Conservation (phyloP, 2,888 invertebrate species). For the Andrena camellia region DNA sequence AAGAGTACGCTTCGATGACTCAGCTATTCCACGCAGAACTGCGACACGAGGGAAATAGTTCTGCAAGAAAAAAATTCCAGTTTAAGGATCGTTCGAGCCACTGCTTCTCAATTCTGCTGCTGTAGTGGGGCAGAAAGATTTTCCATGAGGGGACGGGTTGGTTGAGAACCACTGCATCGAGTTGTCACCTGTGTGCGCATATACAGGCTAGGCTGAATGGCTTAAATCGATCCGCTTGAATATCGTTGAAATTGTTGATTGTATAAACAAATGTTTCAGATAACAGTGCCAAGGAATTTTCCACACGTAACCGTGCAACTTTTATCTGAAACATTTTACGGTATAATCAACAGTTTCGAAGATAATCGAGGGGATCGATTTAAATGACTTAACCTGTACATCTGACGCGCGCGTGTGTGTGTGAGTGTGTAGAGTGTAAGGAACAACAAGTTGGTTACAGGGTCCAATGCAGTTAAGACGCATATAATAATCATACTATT, state of each 20-base stretch:
- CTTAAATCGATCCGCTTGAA: too few species aligned
- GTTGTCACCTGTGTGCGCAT: not conserved
- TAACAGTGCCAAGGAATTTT: too few species aligned
- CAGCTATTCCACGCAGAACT: not conserved
- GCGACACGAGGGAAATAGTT: too few species aligned
- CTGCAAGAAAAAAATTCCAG: not conserved
- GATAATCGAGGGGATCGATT: too few species aligned
- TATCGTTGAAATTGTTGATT: too few species aligned
- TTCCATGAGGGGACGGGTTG: not conserved
- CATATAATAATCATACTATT: slow-evolving; percentile 1
- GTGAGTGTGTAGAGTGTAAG: slow-evolving; percentile 20
- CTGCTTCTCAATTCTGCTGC: too few species aligned
- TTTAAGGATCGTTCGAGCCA: too few species aligned
- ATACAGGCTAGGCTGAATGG: not conserved
- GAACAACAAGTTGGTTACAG: slow-evolving; percentile 68
- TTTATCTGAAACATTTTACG: too few species aligned
- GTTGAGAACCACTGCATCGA: slow-evolving; percentile 2
- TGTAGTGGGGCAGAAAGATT: not conserved
- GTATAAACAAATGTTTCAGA: too few species aligned
- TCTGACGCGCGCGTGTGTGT: not conserved
- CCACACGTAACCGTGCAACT: too few species aligned
- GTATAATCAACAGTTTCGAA: too few species aligned
- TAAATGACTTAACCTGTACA: too few species aligned
- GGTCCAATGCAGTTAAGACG: slow-evolving; percentile 60
- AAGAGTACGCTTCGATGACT: not conserved